Percentiles rank a stretch among this genome's conserved stretches.
Evolutionary conservation across 2,113 vertebrate species (phyloP).

Genomic region (Rhabdomys dilectus): DNA sequence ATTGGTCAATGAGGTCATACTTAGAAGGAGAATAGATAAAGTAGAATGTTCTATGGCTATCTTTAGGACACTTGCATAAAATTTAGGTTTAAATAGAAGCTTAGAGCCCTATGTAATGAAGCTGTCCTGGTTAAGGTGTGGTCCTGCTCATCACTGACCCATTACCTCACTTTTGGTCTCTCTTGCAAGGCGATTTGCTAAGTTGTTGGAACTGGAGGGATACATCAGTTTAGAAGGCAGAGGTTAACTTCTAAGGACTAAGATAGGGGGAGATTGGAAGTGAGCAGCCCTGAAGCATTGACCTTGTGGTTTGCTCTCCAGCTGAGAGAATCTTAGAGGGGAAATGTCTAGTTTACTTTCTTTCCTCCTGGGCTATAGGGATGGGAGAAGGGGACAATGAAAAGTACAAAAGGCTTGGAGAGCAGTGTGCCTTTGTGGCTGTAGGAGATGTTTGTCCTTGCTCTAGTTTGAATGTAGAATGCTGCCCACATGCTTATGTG

Average conservation of each 20-base stretch:
- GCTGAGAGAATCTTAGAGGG: background rate
- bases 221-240: background rate
- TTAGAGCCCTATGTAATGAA: fast-evolving
- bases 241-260: background rate
- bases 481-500: background rate
- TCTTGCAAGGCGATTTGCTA: background rate
- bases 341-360: background rate
- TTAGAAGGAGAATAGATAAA: background rate
- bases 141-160: background rate
- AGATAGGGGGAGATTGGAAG: background rate
- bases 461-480: background rate
- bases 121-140: too few species aligned
- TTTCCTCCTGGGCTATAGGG: background rate
- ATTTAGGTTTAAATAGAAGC: background rate
- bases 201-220: background rate
- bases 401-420: background rate
- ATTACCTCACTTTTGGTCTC: background rate
- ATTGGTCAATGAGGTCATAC: background rate
- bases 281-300: background rate
- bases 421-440: background rate
- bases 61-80: background rate
- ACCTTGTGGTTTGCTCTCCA: background rate
- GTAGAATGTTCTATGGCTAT: too few species aligned
- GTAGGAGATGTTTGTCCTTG: background rate
- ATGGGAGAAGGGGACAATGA: background rate